Conservation (phyloP, 2,797 vertebrate genomes). For the Gallinago solitaria region DNA sequence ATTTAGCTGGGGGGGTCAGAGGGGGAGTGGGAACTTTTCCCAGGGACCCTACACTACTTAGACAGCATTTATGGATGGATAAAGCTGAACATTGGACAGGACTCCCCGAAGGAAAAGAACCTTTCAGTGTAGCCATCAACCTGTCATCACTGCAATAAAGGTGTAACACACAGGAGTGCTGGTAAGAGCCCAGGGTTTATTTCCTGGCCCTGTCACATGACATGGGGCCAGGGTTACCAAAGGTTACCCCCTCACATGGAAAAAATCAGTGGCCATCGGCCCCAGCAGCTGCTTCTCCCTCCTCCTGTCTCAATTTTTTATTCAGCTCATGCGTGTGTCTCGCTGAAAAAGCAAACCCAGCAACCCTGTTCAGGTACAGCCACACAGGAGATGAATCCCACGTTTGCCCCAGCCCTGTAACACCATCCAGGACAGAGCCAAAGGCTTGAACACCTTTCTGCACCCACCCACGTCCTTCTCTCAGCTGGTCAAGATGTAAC, state of each 20-base stretch:
- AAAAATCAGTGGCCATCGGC: slow-evolving; percentile 4
- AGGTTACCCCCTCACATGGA: slow-evolving; percentile 55
- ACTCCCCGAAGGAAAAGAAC: slow-evolving; percentile 74
- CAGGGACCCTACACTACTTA: slow-evolving; percentile 65
- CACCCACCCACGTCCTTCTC: not conserved
- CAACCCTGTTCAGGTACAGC: not conserved
- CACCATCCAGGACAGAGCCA: accelerated
- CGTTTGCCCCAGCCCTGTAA: not conserved
- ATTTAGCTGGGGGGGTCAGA: not conserved
- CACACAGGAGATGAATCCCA: not conserved
- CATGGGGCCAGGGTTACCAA: slow-evolving; percentile 42
- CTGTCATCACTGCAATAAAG: slow-evolving; percentile 78
- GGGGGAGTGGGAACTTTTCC: slow-evolving; percentile 8
- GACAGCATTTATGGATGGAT: slow-evolving; percentile 49
- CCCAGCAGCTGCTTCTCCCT: slow-evolving; percentile 24
- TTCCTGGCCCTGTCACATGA: slow-evolving; percentile 58
- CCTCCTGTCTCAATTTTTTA: slow-evolving; percentile 9
- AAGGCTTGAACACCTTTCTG: not conserved
- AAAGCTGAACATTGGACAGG: slow-evolving; percentile 69
- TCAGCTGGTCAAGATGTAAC: not conserved
- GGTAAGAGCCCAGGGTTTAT: slow-evolving; percentile 59
- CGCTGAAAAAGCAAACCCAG: not conserved
- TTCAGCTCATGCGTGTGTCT: not conserved
- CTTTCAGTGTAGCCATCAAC: slow-evolving; percentile 78
- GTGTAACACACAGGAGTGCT: slow-evolving; percentile 60